Evolutionary conservation across 2,888 invertebrate genomes (phyloP).

Genomic region (Euphydryas editha): DNA sequence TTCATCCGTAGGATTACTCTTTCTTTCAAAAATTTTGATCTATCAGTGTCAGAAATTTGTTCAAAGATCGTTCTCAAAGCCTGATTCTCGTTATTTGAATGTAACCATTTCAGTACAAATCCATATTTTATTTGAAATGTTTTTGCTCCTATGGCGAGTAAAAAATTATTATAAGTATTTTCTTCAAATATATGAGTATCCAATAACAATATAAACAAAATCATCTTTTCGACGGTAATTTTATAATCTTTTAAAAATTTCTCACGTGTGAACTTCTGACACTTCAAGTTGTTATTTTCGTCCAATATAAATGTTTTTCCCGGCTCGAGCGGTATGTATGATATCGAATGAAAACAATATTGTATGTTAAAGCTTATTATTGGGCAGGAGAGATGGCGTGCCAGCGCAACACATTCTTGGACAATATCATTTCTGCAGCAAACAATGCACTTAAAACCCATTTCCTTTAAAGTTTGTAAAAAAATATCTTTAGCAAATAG

Average conservation of each 20-base stretch:
- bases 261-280: slow-evolving; percentile 6
- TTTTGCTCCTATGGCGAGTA: background rate
- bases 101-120: slow-evolving; percentile 5
- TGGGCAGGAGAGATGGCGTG: slow-evolving; percentile 52
- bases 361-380: slow-evolving; percentile 53
- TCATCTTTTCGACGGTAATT: slow-evolving; percentile 8
- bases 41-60: slow-evolving; percentile 17
- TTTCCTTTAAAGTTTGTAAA: slow-evolving; percentile 52
- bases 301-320: slow-evolving; percentile 38
- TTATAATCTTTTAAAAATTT: slow-evolving; percentile 14
- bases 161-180: slow-evolving; percentile 8
- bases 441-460: slow-evolving; percentile 48
- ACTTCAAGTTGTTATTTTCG: slow-evolving; percentile 16
- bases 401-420: slow-evolving; percentile 53
- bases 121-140: background rate
- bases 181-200: slow-evolving; percentile 14
- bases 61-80: slow-evolving; percentile 8
- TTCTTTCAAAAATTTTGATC: slow-evolving; percentile 9
- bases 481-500: slow-evolving; percentile 48
- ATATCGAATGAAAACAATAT: slow-evolving; percentile 49
- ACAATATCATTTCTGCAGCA: slow-evolving; percentile 49
- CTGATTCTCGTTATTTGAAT: background rate
- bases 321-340: slow-evolving; percentile 47
- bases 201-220: slow-evolving; percentile 13
- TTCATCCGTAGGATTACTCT: slow-evolving; percentile 13